Percentiles rank a stretch among this genome's conserved stretches.
These are phyloP conservation scores for Entelurus aequoreus DNA, from an alignment of 2,113 vertebrate genomes.

Conservation along the genomic window DNA sequence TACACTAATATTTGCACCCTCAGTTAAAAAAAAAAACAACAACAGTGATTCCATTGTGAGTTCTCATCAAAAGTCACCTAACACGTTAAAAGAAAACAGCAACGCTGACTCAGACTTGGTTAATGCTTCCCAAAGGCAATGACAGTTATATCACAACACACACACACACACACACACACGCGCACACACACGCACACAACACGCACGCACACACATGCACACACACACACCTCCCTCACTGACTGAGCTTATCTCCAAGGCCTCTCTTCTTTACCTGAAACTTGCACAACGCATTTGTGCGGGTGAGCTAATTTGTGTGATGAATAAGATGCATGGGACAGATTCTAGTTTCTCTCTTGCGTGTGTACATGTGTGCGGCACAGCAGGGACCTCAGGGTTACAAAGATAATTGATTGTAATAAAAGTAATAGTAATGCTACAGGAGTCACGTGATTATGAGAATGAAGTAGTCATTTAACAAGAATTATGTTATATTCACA, in stretches of 20 bases:
- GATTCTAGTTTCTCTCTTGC: conserved; percentile 9
- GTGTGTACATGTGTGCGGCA: background rate
- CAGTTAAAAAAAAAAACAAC: too few species aligned
- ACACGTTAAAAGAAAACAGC: background rate
- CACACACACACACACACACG: background rate
- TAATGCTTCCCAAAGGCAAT: conserved; percentile 5
- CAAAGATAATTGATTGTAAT: too few species aligned
- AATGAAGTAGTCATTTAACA: too few species aligned
- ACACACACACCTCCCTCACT: too few species aligned
- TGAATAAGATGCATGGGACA: conserved; percentile 37
- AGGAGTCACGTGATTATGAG: too few species aligned
- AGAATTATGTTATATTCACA: too few species aligned
- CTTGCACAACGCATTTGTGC: conserved; percentile 25
- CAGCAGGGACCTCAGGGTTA: too few species aligned
- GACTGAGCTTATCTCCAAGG: background rate
- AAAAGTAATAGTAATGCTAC: too few species aligned
- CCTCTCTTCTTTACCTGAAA: conserved; percentile 31
- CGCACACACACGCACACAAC: background rate
- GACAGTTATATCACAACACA: background rate
- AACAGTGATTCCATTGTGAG: too few species aligned
- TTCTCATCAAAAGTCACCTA: too few species aligned
- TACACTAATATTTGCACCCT: too few species aligned
- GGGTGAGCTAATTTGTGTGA: conserved; percentile 30
- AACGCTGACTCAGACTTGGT: conserved; percentile 29
- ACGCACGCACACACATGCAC: background rate